Conservation (phyloP, 1,140 invertebrate species). For the Apolygus lucorum region DNA sequence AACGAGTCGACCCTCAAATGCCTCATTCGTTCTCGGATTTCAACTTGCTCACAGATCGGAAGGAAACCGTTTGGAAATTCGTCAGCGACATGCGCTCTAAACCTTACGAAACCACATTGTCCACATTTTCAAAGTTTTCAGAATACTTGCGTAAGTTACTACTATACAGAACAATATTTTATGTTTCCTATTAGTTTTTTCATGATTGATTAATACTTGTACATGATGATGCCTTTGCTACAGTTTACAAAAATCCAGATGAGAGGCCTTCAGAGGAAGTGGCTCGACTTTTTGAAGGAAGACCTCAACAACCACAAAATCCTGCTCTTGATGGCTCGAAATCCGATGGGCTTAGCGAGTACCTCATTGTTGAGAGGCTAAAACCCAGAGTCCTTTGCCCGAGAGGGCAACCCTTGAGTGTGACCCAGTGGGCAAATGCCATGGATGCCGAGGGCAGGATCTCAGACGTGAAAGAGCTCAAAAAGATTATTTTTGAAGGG, state of each 20-base stretch:
- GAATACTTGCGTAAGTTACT: slow-evolving; percentile 47
- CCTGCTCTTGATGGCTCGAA: not conserved
- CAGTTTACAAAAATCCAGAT: not conserved
- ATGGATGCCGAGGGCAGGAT: slow-evolving; percentile 70
- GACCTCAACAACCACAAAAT: not conserved
- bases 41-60: slow-evolving; percentile 64
- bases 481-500: slow-evolving; percentile 80
- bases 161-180: slow-evolving; percentile 20
- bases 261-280: not conserved
- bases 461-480: slow-evolving; percentile 55
- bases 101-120: slow-evolving; percentile 69
- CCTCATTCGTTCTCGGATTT: slow-evolving; percentile 77
- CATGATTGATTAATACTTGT: not conserved
- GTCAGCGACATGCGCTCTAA: slow-evolving; percentile 60
- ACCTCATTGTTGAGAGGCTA: slow-evolving; percentile 34
- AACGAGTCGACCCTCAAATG: slow-evolving; percentile 57
- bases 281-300: not conserved
- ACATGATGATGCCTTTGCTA: not conserved
- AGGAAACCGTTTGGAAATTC: slow-evolving; percentile 58
- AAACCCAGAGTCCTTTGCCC: slow-evolving; percentile 44
- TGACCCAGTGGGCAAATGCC: slow-evolving; percentile 67
- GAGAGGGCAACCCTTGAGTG: slow-evolving; percentile 58
- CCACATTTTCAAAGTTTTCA: slow-evolving; percentile 74
- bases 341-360: not conserved
- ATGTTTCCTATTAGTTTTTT: not conserved